Conservation (phyloP, 2,113 vertebrate species). For the Natator depressus region DNA sequence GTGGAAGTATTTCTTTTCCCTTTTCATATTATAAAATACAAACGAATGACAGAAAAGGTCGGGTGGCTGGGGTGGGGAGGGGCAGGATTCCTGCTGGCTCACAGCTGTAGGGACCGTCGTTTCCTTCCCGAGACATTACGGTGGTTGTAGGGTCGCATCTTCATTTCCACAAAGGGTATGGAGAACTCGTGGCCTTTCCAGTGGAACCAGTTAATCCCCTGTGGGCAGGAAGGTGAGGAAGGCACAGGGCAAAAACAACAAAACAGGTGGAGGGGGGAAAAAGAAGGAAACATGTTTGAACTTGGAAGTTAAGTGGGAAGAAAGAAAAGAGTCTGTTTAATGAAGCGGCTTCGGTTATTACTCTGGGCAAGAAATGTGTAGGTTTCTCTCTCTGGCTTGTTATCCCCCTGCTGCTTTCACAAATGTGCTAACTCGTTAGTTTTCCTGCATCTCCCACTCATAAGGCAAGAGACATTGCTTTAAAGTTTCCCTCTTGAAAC, state of each 20-base stretch:
- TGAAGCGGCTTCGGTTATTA: not conserved
- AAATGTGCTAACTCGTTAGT: not conserved
- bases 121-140: slow-evolving; percentile 87
- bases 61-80: slow-evolving; percentile 25
- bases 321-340: not conserved
- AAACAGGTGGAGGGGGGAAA: not conserved
- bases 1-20: slow-evolving; percentile 25
- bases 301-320: not conserved
- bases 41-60: slow-evolving; percentile 78
- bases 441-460: not conserved
- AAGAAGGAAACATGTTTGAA: not conserved
- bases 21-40: slow-evolving; percentile 79
- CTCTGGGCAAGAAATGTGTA: not conserved
- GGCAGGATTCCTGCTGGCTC: slow-evolving; percentile 59
- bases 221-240: slow-evolving; percentile 48
- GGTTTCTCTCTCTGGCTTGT: not conserved
- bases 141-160: slow-evolving; percentile 94
- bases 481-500: not conserved
- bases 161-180: slow-evolving; percentile 99
- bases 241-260: not conserved
- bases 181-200: slow-evolving; percentile 99
- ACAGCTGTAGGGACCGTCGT: slow-evolving; percentile 87
- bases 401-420: not conserved
- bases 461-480: not conserved
- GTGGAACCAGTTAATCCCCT: slow-evolving; percentile 99